phyloP scores from a whole-genome alignment of 2,113 vertebrate species.

The Poecilia latipinna region DNA sequence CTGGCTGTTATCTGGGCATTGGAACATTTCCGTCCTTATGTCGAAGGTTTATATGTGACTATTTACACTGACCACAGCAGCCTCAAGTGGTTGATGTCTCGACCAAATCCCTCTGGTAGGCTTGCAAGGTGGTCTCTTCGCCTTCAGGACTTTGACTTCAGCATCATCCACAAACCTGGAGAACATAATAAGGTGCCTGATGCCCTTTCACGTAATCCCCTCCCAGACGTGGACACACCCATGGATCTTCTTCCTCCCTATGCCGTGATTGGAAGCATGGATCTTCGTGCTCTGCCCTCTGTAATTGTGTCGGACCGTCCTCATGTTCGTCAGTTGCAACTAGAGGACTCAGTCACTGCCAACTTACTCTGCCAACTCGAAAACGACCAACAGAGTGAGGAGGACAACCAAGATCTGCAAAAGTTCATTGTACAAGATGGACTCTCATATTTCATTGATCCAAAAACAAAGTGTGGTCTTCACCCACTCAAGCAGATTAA shows the following conservation, averaged over 20 bases:
- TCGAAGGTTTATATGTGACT: neutral
- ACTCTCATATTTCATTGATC: neutral
- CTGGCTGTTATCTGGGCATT: constrained; percentile 1
- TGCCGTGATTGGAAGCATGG: neutral
- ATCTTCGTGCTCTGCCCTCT: neutral
- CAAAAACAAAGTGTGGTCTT: neutral
- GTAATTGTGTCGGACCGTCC: neutral
- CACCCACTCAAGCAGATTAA: neutral
- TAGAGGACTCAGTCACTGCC: constrained; percentile 1
- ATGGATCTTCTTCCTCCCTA: too few relatives aligned
- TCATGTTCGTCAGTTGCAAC: neutral
- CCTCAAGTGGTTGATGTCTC: neutral
- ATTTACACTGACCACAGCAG: neutral
- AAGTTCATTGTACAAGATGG: neutral
- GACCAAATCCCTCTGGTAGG: neutral
- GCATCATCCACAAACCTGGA: neutral
- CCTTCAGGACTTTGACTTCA: neutral
- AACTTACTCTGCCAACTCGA: neutral
- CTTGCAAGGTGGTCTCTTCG: neutral
- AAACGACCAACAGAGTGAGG: neutral
- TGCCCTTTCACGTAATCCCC: neutral
- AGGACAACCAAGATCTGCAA: neutral
- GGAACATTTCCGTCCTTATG: neutral
- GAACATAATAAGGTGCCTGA: neutral
- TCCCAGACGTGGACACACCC: neutral